Percentiles rank a stretch among this genome's conserved stretches.
Evolutionary conservation across 2,888 invertebrate genomes (phyloP).

Genomic region (Notodonta dromedarius): DNA sequence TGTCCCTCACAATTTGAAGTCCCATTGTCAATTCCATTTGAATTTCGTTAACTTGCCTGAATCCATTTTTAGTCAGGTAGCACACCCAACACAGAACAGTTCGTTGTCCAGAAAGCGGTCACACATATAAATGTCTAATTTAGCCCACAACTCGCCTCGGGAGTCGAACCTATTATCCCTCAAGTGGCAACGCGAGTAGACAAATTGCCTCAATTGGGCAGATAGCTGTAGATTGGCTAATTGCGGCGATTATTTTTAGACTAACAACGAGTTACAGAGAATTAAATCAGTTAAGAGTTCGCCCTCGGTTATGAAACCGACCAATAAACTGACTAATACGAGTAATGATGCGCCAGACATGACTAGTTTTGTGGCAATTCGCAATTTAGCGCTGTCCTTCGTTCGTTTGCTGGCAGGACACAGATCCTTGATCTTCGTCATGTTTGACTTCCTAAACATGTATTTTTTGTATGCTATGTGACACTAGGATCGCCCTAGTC

Average conservation of each 20-base stretch:
- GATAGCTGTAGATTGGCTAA: slow-evolving; percentile 60
- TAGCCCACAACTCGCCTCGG: slow-evolving; percentile 3
- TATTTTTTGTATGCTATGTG: too few relatives aligned
- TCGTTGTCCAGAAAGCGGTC: background rate
- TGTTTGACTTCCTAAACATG: too few relatives aligned
- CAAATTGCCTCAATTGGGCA: slow-evolving; percentile 63
- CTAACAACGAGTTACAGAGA: slow-evolving; percentile 41
- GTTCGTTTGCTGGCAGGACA: too few relatives aligned
- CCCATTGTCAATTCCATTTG: background rate
- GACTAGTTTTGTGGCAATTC: background rate
- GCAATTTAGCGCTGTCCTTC: too few relatives aligned
- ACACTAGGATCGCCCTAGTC: too few relatives aligned
- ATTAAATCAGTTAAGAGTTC: slow-evolving; percentile 28
- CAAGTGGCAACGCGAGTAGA: slow-evolving; percentile 9
- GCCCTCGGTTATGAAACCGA: slow-evolving; percentile 17
- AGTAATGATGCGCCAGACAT: background rate
- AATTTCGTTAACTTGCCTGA: background rate
- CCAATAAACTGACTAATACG: too few relatives aligned
- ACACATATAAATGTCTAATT: background rate
- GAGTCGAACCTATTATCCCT: slow-evolving; percentile 8
- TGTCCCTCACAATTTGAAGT: background rate
- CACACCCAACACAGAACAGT: background rate
- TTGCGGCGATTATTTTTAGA: slow-evolving; percentile 68
- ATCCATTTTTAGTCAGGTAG: background rate
- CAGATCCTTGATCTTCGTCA: too few relatives aligned